These are phyloP conservation scores for Bufo gargarizans DNA, from an alignment of 2,113 vertebrate species.

Conservation along the genomic window DNA sequence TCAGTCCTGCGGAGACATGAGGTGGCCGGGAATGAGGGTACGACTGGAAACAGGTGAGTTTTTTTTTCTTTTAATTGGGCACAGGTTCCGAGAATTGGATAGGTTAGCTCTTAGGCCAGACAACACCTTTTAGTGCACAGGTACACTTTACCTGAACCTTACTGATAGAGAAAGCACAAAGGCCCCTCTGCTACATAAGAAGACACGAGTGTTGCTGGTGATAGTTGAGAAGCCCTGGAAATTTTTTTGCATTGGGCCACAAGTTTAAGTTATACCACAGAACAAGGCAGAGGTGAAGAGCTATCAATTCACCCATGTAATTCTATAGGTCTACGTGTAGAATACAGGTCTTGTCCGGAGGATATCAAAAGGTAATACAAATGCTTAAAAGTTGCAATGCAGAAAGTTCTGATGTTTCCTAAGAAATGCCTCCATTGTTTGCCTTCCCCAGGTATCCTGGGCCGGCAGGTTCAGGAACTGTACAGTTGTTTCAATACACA, in stretches of 20 bases:
- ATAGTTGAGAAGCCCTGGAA: background rate
- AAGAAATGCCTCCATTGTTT: background rate
- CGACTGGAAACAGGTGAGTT: no score
- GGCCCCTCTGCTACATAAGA: background rate
- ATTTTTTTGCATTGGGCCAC: background rate
- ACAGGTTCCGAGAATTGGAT: no score
- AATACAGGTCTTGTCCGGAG: background rate
- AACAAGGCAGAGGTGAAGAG: no score
- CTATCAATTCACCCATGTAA: background rate
- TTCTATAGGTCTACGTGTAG: background rate
- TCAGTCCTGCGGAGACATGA: no score
- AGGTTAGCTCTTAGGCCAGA: no score
- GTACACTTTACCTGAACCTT: background rate
- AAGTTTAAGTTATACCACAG: no score
- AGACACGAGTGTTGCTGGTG: background rate
- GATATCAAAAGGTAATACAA: background rate
- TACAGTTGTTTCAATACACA: slow-evolving; percentile 20
- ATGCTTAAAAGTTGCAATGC: background rate
- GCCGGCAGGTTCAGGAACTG: slow-evolving; percentile 1
- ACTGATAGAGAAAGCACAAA: background rate
- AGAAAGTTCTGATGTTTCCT: background rate
- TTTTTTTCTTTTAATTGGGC: no score
- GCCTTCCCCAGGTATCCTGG: background rate
- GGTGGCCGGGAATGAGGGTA: no score
- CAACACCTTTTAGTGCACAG: no score